Evolutionary conservation across 2,888 invertebrate species (phyloP).

Genomic region (Julus scanicus): DNA sequence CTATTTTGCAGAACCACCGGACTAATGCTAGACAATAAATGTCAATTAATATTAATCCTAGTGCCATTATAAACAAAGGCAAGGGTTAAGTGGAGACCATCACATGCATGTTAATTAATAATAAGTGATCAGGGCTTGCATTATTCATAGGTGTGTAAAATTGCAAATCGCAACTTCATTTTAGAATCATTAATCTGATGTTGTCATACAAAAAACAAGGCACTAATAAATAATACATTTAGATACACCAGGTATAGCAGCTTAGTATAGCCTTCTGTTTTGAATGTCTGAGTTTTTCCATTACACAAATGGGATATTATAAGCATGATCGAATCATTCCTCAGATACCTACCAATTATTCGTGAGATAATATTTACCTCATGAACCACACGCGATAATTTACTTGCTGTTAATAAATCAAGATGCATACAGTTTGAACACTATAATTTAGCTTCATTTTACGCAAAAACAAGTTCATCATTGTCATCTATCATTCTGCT

Average conservation of each 20-base stretch:
- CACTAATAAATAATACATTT: not conserved
- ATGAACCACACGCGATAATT: constrained; percentile 9
- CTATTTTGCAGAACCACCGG: no score
- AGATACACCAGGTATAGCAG: not conserved
- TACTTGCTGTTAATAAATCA: not conserved
- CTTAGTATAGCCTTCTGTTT: not conserved
- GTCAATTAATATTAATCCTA: no score
- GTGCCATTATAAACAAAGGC: no score
- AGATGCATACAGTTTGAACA: not conserved
- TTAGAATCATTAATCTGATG: no score
- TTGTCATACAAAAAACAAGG: not conserved
- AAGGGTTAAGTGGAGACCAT: no score
- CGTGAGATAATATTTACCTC: not conserved
- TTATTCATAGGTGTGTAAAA: no score
- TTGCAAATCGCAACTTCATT: no score
- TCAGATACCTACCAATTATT: not conserved
- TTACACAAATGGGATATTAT: not conserved
- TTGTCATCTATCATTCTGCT: not conserved
- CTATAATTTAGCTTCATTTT: not conserved
- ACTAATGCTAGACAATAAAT: no score
- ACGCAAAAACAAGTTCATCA: not conserved
- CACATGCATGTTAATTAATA: no score
- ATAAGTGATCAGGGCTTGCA: no score
- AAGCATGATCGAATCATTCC: constrained; percentile 14
- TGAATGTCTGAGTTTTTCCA: not conserved